Evolutionary conservation across 2,888 invertebrate species (phyloP), one percentile per base, ranked within the genome.

Genomic region (Rhamnusium bicolor): DNA sequence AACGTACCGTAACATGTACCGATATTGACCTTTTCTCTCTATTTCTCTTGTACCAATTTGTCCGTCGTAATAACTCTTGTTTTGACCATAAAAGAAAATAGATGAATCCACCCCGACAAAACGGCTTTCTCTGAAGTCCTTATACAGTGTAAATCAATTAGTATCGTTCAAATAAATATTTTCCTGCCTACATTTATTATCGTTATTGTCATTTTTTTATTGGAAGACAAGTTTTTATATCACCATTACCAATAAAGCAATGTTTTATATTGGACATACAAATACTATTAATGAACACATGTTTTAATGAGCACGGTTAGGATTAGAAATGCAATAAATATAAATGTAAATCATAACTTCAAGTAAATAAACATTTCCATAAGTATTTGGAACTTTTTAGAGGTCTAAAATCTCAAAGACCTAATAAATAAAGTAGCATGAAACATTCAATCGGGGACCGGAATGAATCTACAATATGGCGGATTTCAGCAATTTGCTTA

Each of bases 71-170:
- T 73, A 66, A 71, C 54, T 29, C 62, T 68, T 32, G 70, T 62
- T 65, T 66, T 69, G 63, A 67, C 70, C 67, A 66, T 73, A 70
- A 67, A 73, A 32, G 67, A 72, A 56, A 68, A 72, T 68, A 61
- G 63, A 68, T 53, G 72, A 63, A 53, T 72, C 72, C 72, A 68
- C 72, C 72, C 72, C 68, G 68, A 47, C 72, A 46, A 24, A 49
- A 53, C 65, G 51, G 65, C 65, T 71, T 62, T 71, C 71, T 71
- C 65, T 47, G 65, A 65, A 49, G 60, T 32, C 66, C 71, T 51
- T 71, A 46, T 60, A 58, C 66, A 60, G 58, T 49, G 66, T 47
- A 66, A 69, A 71, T 71, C 63, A 56, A 71, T 71, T 56, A 66
- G 49, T 27, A 40, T 40, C 56, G 49, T 40, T n/a, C 40, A 40